Conservation (phyloP, 2,888 invertebrate species). For the Bruchidius siliquastri region DNA sequence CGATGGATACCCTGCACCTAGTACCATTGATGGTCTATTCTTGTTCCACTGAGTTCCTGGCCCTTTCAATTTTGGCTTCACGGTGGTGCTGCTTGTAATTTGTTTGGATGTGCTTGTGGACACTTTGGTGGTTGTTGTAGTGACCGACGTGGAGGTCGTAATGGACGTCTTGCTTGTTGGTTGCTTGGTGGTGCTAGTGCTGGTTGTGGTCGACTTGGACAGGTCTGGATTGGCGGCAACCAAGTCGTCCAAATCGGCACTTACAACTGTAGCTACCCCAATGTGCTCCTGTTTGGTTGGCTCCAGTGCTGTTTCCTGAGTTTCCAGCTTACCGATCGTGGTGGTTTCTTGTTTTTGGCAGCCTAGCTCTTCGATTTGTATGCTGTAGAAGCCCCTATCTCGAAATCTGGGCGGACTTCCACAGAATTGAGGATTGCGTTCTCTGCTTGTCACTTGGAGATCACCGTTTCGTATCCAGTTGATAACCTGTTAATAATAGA, state of each 20-base stretch:
- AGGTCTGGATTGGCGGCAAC: slow-evolving; percentile 29
- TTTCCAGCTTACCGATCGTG: slow-evolving; percentile 7
- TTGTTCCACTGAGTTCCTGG: slow-evolving; percentile 42
- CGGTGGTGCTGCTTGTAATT: slow-evolving; percentile 37
- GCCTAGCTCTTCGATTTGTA: slow-evolving; percentile 70
- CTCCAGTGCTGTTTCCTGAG: slow-evolving; percentile 5
- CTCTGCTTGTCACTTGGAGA: slow-evolving; percentile 86
- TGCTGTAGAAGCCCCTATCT: slow-evolving; percentile 81
- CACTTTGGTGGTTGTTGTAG: slow-evolving; percentile 36
- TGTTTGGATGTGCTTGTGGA: slow-evolving; percentile 37
- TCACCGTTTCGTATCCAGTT: slow-evolving; percentile 86
- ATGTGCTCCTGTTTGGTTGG: slow-evolving; percentile 44
- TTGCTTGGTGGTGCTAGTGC: slow-evolving; percentile 34
- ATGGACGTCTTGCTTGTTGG: slow-evolving; percentile 35
- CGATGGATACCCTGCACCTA: slow-evolving; percentile 57
- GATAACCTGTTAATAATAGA: slow-evolving; percentile 42
- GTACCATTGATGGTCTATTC: slow-evolving; percentile 67
- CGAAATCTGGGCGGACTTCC: slow-evolving; percentile 76
- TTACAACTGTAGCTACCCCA: slow-evolving; percentile 56
- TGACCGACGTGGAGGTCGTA: slow-evolving; percentile 32
- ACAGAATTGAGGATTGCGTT: slow-evolving; percentile 89
- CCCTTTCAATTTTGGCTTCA: slow-evolving; percentile 33
- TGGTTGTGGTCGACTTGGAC: slow-evolving; percentile 27
- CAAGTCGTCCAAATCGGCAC: slow-evolving; percentile 48
- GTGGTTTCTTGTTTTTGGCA: slow-evolving; percentile 42